Conservation (phyloP, 2,888 invertebrate species). For the Isoperla grammatica region DNA sequence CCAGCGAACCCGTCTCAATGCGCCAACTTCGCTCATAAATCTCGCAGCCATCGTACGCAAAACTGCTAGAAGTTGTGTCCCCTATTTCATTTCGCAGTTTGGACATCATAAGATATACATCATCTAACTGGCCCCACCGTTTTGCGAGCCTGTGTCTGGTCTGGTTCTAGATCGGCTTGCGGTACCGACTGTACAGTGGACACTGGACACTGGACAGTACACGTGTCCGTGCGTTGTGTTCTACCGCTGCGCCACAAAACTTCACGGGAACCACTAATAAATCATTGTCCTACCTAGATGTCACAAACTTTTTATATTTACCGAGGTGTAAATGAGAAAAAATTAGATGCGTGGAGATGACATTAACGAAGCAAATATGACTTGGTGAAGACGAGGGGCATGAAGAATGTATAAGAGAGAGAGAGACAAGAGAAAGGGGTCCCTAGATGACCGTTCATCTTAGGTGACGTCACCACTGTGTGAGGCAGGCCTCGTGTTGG, state of each 20-base stretch:
- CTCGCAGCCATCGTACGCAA: slow-evolving; percentile 14
- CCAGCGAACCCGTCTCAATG: slow-evolving; percentile 3
- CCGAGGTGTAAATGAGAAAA: slow-evolving; percentile 9
- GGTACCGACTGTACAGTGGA: no score
- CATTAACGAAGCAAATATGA: slow-evolving; percentile 5
- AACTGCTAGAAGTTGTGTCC: slow-evolving; percentile 15
- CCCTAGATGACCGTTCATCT: slow-evolving; percentile 31
- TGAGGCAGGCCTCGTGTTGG: slow-evolving; percentile 2
- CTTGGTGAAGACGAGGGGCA: background rate
- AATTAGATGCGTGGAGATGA: slow-evolving; percentile 4
- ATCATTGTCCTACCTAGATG: no score
- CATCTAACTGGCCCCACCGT: slow-evolving; percentile 6
- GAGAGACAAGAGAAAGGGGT: slow-evolving; percentile 21
- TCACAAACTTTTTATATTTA: no score
- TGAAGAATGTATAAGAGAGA: slow-evolving; percentile 6
- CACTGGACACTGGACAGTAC: no score
- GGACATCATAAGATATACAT: slow-evolving; percentile 8
- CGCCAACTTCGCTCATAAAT: slow-evolving; percentile 11
- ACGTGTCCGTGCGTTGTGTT: no score
- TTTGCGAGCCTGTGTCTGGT: background rate
- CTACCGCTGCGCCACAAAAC: no score
- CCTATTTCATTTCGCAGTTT: slow-evolving; percentile 12
- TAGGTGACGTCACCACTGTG: slow-evolving; percentile 15
- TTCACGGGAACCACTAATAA: no score
- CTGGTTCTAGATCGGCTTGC: no score